phyloP scores from a whole-genome alignment of 2,888 invertebrate species.

The Calephelis perditalis region DNA sequence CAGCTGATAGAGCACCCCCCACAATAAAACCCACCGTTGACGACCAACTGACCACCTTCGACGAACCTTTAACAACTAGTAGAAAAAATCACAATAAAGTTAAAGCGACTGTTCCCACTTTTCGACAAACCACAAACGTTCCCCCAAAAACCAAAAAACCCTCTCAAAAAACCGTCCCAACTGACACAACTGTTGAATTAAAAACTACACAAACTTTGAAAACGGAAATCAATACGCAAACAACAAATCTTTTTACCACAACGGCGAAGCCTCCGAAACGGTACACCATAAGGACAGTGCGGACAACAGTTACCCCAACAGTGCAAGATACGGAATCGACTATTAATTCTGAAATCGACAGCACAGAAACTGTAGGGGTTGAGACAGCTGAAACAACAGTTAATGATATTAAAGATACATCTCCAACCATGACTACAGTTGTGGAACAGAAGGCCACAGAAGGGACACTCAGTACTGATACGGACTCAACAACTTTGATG shows the following conservation, averaged over 20 bases:
- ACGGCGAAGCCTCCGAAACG: constrained; percentile 68
- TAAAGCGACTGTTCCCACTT: constrained; percentile 57
- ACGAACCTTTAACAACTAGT: constrained; percentile 42
- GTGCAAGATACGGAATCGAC: constrained; percentile 67
- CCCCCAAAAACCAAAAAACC: constrained; percentile 62
- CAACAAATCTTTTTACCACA: constrained; percentile 48
- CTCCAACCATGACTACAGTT: constrained; percentile 52
- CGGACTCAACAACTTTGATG: constrained; percentile 51
- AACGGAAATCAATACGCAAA: constrained; percentile 44
- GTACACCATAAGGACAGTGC: constrained; percentile 73
- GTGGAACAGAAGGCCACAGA: constrained; percentile 55
- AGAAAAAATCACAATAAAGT: constrained; percentile 62
- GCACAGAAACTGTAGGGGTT: constrained; percentile 65
- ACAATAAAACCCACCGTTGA: constrained; percentile 46
- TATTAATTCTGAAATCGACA: constrained; percentile 65
- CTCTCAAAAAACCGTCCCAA: constrained; percentile 50
- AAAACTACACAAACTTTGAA: constrained; percentile 55
- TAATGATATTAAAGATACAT: constrained; percentile 48
- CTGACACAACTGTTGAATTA: constrained; percentile 52
- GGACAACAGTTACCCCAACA: constrained; percentile 59
- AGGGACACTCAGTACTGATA: constrained; percentile 53
- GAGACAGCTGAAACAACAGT: constrained; percentile 57
- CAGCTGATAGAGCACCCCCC: constrained; percentile 59
- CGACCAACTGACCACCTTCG: constrained; percentile 39
- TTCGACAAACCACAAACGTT: constrained; percentile 53